phyloP scores from a whole-genome alignment of 2,888 invertebrate species.

The Galeopsomyia nigrocyanea region DNA sequence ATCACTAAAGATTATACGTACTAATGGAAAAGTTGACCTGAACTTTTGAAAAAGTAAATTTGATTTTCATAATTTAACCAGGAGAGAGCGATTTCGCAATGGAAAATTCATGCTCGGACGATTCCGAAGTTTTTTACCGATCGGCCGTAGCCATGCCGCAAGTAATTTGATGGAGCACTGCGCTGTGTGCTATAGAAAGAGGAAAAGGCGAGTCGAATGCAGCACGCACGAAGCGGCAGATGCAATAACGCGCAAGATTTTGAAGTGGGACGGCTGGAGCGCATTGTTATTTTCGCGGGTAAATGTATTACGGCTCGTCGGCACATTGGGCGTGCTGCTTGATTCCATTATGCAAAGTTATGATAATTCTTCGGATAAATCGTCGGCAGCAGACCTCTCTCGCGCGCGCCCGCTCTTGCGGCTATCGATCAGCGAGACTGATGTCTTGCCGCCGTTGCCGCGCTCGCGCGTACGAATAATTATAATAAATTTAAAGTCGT shows the following conservation, averaged over 20 bases:
- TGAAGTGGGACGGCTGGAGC: too few relatives aligned
- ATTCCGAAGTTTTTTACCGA: too few relatives aligned
- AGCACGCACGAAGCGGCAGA: too few relatives aligned
- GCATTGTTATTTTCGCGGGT: slow-evolving; percentile 38
- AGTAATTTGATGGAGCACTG: neutral
- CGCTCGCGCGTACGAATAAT: slow-evolving; percentile 20
- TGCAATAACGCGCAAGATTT: too few relatives aligned
- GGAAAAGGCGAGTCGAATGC: neutral
- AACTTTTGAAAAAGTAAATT: too few relatives aligned
- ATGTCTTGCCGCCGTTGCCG: slow-evolving; percentile 6
- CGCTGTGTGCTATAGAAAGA: neutral
- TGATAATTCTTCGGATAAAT: slow-evolving; percentile 55
- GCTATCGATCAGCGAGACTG: slow-evolving; percentile 55
- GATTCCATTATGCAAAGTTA: slow-evolving; percentile 65
- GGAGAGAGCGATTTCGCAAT: too few relatives aligned
- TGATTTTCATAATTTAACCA: too few relatives aligned
- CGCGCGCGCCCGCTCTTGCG: neutral
- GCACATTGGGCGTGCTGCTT: slow-evolving; percentile 49
- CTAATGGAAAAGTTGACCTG: too few relatives aligned
- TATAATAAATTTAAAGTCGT: slow-evolving; percentile 44
- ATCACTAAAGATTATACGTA: too few relatives aligned
- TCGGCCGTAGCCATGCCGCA: too few relatives aligned
- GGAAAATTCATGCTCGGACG: too few relatives aligned
- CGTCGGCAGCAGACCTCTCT: neutral
- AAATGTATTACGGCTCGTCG: slow-evolving; percentile 45